A percentile compares a stretch with the other conserved stretches of the same genome.
phyloP scores from a whole-genome alignment of 2,797 vertebrate genomes.

The Calcarius lapponicus region DNA sequence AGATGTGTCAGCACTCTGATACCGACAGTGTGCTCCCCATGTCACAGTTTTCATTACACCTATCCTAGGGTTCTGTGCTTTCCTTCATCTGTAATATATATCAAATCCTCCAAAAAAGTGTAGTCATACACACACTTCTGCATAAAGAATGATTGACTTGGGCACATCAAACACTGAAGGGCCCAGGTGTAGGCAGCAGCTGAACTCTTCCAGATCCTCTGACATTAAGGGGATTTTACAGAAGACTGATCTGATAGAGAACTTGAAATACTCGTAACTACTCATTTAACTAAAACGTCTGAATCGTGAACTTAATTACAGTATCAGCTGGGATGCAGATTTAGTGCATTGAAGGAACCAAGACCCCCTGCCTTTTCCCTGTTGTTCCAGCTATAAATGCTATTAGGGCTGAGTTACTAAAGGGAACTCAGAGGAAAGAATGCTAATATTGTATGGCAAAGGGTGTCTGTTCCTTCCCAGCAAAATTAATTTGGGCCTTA shows the following conservation, averaged over 20 bases:
- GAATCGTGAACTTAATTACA: not conserved
- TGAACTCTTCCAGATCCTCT: not conserved
- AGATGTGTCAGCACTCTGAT: not conserved
- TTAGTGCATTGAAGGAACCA: not conserved
- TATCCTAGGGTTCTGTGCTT: not conserved
- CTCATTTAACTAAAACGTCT: not conserved
- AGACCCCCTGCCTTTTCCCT: not conserved
- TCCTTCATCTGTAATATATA: not conserved
- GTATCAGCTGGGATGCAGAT: not conserved
- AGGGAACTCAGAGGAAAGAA: not conserved
- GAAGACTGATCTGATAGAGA: not conserved
- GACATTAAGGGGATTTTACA: not conserved
- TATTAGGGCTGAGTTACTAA: not conserved
- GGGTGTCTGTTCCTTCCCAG: not conserved
- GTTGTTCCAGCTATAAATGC: not conserved
- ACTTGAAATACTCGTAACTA: not conserved
- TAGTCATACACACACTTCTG: not conserved
- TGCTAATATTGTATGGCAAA: not conserved
- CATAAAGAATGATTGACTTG: not conserved
- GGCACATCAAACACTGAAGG: not conserved
- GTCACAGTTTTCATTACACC: not conserved
- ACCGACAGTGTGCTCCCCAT: accelerated
- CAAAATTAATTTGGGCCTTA: not conserved
- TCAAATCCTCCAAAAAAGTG: not conserved
- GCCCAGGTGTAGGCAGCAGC: not conserved